A percentile compares a stretch with the other conserved stretches of the same genome.
phyloP scores from a whole-genome alignment of 2,113 vertebrate genomes.

The Zeus faber region DNA sequence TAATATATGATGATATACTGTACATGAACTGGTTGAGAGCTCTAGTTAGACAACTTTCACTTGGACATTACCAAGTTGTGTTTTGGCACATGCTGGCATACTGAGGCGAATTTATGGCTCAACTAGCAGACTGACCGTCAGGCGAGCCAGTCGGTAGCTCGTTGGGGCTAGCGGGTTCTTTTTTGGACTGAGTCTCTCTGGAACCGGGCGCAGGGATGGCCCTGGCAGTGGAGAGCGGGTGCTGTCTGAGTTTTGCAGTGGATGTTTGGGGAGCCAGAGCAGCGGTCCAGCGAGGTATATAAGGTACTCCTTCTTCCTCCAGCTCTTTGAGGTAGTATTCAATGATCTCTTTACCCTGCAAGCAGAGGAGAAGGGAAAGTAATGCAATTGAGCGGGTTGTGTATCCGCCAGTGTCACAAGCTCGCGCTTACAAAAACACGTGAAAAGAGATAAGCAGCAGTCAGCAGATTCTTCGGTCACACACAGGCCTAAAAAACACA shows the following conservation, averaged over 20 bases:
- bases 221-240: constrained; percentile 48
- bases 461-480: too few relatives aligned
- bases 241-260: constrained; percentile 36
- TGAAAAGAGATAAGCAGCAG: too few relatives aligned
- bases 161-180: constrained; percentile 62
- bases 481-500: too few relatives aligned
- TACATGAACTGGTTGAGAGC: too few relatives aligned
- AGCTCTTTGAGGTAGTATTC: constrained; percentile 90
- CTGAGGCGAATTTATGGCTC: background rate
- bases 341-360: constrained; percentile 95
- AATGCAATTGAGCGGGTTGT: background rate
- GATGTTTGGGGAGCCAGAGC: constrained; percentile 28
- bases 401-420: background rate
- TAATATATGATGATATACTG: too few relatives aligned
- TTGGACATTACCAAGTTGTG: too few relatives aligned
- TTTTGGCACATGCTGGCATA: too few relatives aligned
- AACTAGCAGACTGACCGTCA: constrained; percentile 71
- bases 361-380: background rate
- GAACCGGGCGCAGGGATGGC: constrained; percentile 63
- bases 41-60: too few relatives aligned
- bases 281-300: constrained; percentile 85
- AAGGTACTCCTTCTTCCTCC: constrained; percentile 86
- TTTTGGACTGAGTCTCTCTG: constrained; percentile 61
- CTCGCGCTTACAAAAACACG: background rate
- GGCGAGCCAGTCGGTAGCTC: constrained; percentile 74